Conservation (phyloP, 2,797 vertebrate species). For the Paratrypauchen microcephalus region DNA sequence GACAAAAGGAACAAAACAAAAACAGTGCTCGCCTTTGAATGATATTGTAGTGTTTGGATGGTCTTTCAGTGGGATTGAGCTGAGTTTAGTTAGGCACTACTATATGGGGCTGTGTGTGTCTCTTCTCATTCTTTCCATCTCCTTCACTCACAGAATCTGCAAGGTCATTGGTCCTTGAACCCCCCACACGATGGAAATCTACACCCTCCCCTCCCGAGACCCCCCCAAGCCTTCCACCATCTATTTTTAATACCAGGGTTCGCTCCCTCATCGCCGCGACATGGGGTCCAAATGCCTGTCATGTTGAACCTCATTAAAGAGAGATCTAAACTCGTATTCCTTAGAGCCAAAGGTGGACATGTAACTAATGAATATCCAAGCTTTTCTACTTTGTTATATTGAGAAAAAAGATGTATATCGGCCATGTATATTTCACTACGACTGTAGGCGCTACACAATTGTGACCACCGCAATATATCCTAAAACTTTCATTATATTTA, state of each 20-base stretch:
- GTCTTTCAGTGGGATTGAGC: conserved; percentile 31
- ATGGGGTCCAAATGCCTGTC: conserved; percentile 72
- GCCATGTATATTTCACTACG: conserved; percentile 27
- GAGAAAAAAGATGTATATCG: conserved; percentile 29
- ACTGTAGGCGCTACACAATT: neutral
- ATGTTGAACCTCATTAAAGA: conserved; percentile 78
- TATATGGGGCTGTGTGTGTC: conserved; percentile 33
- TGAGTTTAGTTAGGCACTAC: conserved; percentile 56
- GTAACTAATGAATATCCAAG: conserved; percentile 23
- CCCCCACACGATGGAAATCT: conserved; percentile 58
- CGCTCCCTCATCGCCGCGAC: conserved; percentile 65
- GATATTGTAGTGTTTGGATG: conserved; percentile 39
- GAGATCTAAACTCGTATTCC: conserved; percentile 73
- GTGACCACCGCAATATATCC: neutral
- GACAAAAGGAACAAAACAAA: conserved; percentile 43
- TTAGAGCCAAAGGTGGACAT: conserved; percentile 60
- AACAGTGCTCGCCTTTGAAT: conserved; percentile 54
- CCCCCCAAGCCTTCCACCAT: conserved; percentile 69
- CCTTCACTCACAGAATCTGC: conserved; percentile 56
- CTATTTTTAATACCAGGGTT: conserved; percentile 79
- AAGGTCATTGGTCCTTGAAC: conserved; percentile 68
- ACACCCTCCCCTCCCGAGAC: conserved; percentile 62
- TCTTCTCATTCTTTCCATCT: conserved; percentile 41
- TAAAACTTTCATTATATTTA: neutral
- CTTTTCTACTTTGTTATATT: conserved; percentile 15